Evolutionary conservation across 2,888 invertebrate species (phyloP), one percentile per base, ranked within the genome.

Genomic region (Blera fallax): DNA sequence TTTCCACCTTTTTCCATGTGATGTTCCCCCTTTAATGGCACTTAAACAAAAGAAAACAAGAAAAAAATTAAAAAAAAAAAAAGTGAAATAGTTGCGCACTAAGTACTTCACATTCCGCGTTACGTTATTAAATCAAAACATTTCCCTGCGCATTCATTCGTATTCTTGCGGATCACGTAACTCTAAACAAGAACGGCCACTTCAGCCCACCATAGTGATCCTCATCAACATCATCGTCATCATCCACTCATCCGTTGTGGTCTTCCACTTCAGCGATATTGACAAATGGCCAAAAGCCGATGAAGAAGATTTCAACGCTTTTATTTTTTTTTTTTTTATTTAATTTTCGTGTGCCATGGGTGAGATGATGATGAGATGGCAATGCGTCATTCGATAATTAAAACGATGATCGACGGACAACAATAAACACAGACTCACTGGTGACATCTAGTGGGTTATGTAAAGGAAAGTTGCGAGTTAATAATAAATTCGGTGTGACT

Each of bases 381-480:
- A 58, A 37, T 18, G 34, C 21, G 18, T 58, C 37, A 58, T 21
- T 21, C 3, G 48, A 48, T 48, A 14, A 16, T 14, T 34, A 24
- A 58, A 37, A 21, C 21, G 48, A 27, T 45, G 65, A 48, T 32
- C 45, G 27, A 3, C 14, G 24, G 50, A 65, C 37, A 45, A 72
- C 27, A 43, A 34, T 27, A 34, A n/a, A 48, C 45, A 60, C 60
- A 54, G 72, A 54, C 62, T 21, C 48, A 21, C 64, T 54, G 43
- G 62, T 64, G 73, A 64, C 73, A 74, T 64, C 62, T 54, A 74
- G 62, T 64, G 73, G 62, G 4, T 74, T 74, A 74, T 54, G 60
- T 32, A 74, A 72, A 34, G 10, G 69, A 69, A 69, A 69, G 69
- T 69, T 69, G 32, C 54, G 43, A 69, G 18, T 29, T 65, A 34